A percentile compares a stretch with the other conserved stretches of the same genome.
phyloP scores from a whole-genome alignment of 2,113 vertebrate species.

The Festucalex cinctus region DNA sequence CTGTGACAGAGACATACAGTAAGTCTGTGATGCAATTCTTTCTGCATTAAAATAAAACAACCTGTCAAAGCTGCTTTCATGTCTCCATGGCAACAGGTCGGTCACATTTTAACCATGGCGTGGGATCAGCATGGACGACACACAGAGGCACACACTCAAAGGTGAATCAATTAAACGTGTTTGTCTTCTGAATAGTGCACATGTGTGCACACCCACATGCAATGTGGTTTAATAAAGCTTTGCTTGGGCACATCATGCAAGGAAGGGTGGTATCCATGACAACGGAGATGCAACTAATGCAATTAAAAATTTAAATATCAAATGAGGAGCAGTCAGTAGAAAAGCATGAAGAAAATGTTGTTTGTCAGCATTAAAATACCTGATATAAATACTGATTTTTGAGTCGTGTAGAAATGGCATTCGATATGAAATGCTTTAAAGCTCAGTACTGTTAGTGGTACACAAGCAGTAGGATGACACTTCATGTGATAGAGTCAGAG shows the following conservation, averaged over 20 bases:
- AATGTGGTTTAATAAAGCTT: background rate
- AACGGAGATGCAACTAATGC: slow-evolving; percentile 18
- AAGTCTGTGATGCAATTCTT: background rate
- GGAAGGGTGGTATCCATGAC: slow-evolving; percentile 33
- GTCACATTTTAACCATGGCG: slow-evolving; percentile 23
- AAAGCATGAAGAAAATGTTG: slow-evolving; percentile 1
- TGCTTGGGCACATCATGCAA: slow-evolving; percentile 20
- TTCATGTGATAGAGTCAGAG: too few relatives aligned
- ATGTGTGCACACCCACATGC: too few relatives aligned
- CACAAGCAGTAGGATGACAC: too few relatives aligned
- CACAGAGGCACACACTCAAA: slow-evolving; percentile 3
- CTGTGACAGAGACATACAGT: background rate
- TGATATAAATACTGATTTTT: background rate
- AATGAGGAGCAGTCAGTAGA: background rate
- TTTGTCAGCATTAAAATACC: background rate
- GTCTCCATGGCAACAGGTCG: slow-evolving; percentile 45
- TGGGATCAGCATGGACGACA: slow-evolving; percentile 8
- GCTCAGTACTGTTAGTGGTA: too few relatives aligned
- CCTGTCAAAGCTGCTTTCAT: slow-evolving; percentile 12
- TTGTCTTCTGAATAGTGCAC: background rate
- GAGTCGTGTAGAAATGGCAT: background rate
- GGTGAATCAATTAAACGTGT: background rate
- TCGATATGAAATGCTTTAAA: too few relatives aligned
- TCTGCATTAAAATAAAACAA: background rate
- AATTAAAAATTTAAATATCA: slow-evolving; percentile 14